Evolutionary conservation across 1,140 invertebrate species (phyloP).

Genomic region (Cydia fagiglandana): DNA sequence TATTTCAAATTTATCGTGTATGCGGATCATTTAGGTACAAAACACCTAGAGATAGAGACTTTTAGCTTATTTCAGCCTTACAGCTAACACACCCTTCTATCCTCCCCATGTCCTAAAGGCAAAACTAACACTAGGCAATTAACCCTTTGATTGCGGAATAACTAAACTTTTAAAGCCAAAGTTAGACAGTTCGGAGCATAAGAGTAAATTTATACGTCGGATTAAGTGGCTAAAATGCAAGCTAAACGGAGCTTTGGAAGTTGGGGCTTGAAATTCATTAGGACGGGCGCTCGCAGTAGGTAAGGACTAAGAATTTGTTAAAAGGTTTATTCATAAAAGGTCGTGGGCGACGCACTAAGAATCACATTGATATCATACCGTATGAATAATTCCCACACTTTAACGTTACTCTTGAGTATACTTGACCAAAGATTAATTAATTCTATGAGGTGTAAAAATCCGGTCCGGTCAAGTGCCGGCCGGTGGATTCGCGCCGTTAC

Average conservation of each 20-base stretch:
- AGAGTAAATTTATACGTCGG: slow-evolving; percentile 7
- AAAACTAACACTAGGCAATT: slow-evolving; percentile 10
- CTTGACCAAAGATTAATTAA: no score
- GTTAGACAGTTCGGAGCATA: slow-evolving; percentile 9
- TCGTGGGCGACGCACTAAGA: no score
- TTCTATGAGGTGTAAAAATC: no score
- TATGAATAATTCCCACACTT: no score
- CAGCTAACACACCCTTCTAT: background rate
- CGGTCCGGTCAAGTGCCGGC: no score
- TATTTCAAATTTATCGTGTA: no score
- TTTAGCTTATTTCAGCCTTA: no score
- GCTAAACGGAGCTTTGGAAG: slow-evolving; percentile 12
- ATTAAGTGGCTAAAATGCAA: slow-evolving; percentile 17
- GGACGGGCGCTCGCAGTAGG: background rate
- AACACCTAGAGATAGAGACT: no score
- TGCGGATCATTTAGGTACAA: no score
- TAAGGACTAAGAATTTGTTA: background rate
- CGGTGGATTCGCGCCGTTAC: no score
- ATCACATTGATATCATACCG: no score
- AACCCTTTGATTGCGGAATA: slow-evolving; percentile 3
- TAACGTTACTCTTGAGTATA: no score
- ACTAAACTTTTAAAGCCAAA: slow-evolving; percentile 18
- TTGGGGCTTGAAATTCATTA: slow-evolving; percentile 7
- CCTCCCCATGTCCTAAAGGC: background rate
- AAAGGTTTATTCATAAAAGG: background rate